phyloP scores from a whole-genome alignment of 1,140 invertebrate genomes.

The Trissolcus basalis region DNA sequence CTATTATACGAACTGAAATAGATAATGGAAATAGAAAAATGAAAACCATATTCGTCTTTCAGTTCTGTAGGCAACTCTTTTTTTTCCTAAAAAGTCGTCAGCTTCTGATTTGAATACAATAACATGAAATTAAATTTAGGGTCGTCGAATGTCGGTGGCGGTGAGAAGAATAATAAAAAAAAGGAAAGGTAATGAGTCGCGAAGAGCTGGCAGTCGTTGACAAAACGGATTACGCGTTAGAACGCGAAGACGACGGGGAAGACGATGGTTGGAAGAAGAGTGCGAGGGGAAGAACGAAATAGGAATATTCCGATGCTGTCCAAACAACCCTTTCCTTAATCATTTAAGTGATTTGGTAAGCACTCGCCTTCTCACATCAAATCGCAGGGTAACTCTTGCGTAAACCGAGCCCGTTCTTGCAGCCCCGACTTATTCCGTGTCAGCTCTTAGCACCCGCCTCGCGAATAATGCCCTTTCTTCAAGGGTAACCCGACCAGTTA shows the following conservation, averaged over 20 bases:
- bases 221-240: conserved; percentile 71
- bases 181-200: conserved; percentile 65
- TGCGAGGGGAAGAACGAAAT: conserved; percentile 64
- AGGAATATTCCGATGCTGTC: conserved; percentile 67
- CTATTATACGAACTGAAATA: too few relatives aligned
- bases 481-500: conserved; percentile 57
- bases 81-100: conserved; percentile 3
- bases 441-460: conserved; percentile 51
- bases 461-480: conserved; percentile 60
- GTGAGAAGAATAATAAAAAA: conserved; percentile 56
- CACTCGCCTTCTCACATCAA: conserved; percentile 67
- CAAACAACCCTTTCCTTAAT: conserved; percentile 76
- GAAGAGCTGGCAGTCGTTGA: conserved; percentile 67
- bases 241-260: conserved; percentile 45
- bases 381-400: conserved; percentile 70
- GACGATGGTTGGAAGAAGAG: conserved; percentile 26
- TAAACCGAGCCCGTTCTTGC: conserved; percentile 71
- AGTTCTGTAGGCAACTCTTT: not conserved
- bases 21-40: too few relatives aligned
- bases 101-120: conserved; percentile 22
- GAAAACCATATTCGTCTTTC: too few relatives aligned
- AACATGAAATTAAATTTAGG: conserved; percentile 19
- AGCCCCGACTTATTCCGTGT: conserved; percentile 60
- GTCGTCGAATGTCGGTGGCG: conserved; percentile 1
- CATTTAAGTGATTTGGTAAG: conserved; percentile 76